These are phyloP conservation scores for Antigone vipio DNA, from an alignment of 2,113 vertebrate genomes.

Conservation along the genomic window DNA sequence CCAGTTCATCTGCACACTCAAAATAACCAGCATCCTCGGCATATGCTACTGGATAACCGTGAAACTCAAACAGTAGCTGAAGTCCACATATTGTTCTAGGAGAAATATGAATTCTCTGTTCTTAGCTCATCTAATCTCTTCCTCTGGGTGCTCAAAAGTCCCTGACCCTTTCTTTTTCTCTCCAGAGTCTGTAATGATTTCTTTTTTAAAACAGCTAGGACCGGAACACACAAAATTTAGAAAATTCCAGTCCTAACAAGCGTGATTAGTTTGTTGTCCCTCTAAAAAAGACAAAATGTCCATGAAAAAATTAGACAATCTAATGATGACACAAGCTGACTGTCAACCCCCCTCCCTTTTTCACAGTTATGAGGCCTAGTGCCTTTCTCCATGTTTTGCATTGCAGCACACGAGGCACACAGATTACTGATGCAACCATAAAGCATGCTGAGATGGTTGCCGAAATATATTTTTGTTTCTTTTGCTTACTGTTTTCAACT, in stretches of 20 bases:
- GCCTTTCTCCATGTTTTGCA: neutral
- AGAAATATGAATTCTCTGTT: neutral
- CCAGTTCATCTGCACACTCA: neutral
- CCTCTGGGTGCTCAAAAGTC: neutral
- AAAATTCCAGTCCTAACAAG: neutral
- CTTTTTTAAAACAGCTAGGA: neutral
- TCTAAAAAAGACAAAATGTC: neutral
- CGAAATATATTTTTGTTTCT: neutral
- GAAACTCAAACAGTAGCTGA: neutral
- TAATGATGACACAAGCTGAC: neutral
- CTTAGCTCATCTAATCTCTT: neutral
- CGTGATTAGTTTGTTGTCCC: neutral
- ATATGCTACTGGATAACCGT: neutral
- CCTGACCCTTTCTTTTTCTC: neutral
- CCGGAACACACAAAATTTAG: neutral
- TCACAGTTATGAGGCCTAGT: neutral
- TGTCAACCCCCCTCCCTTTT: neutral
- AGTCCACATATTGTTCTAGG: neutral
- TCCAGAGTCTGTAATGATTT: neutral
- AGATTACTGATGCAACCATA: neutral
- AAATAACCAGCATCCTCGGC: neutral
- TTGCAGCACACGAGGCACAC: neutral
- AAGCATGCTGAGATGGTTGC: neutral
- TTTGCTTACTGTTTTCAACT: conserved; percentile 52
- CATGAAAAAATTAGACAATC: neutral